phyloP scores from a whole-genome alignment of 1,140 invertebrate genomes.

The Choristoneura fumiferana region DNA sequence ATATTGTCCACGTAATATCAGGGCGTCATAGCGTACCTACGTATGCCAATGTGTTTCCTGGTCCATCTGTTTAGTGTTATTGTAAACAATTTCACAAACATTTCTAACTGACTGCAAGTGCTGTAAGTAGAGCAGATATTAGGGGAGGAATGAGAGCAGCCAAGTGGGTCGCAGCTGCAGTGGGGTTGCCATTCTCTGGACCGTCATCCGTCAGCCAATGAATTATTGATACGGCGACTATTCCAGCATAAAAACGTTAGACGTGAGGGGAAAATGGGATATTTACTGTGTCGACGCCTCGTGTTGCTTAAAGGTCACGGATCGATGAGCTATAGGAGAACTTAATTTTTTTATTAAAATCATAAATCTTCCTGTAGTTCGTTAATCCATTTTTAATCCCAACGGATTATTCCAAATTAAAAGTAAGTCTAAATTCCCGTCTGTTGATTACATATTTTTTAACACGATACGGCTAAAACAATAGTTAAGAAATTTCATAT shows the following conservation, averaged over 20 bases:
- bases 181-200: slow-evolving; percentile 1
- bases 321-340: neutral
- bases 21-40: neutral
- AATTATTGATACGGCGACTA: slow-evolving; percentile 17
- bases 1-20: slow-evolving; percentile 5
- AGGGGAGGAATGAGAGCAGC: slow-evolving; percentile 56
- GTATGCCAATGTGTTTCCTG: neutral
- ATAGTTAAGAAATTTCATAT: too few relatives aligned
- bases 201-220: slow-evolving; percentile 16
- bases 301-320: neutral
- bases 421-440: too few relatives aligned
- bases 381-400: too few relatives aligned
- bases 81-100: too few relatives aligned
- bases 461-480: too few relatives aligned
- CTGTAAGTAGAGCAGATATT: slow-evolving; percentile 63
- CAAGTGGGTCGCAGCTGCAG: slow-evolving; percentile 49
- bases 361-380: too few relatives aligned
- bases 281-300: slow-evolving; percentile 2
- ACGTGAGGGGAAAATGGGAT: slow-evolving; percentile 13
- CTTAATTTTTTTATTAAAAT: neutral
- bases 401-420: too few relatives aligned
- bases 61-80: neutral
- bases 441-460: too few relatives aligned
- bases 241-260: slow-evolving; percentile 14
- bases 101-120: slow-evolving; percentile 30